These are phyloP conservation scores for Nesometra sesokonis DNA, from an alignment of 35 echinoderm and acorn worm species.

Conservation along the genomic window DNA sequence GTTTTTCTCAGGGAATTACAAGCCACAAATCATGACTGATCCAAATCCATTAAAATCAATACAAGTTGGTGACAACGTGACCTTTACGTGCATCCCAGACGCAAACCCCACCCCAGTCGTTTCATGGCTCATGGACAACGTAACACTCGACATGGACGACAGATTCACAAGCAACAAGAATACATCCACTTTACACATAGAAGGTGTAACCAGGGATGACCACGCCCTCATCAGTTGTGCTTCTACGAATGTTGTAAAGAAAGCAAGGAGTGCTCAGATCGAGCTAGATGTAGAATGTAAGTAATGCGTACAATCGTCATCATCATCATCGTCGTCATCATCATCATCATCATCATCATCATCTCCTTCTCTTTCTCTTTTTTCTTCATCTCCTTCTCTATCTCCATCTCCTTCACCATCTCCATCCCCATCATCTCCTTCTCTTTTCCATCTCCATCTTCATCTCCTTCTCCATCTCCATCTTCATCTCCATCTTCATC, in stretches of 20 bases:
- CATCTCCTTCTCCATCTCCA: too few species aligned
- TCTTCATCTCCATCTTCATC: too few species aligned
- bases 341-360: too few species aligned
- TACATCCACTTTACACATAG: background rate
- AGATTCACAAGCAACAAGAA: background rate
- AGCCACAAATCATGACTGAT: background rate
- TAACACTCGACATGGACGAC: background rate
- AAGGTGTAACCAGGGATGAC: background rate
- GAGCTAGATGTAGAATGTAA: background rate
- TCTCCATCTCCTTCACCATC: too few species aligned
- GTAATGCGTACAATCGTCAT: background rate
- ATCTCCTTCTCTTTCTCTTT: too few species aligned
- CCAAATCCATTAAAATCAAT: background rate
- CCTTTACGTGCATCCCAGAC: background rate
- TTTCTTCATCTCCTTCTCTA: too few species aligned
- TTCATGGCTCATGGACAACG: background rate
- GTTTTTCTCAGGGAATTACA: background rate
- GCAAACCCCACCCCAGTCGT: background rate
- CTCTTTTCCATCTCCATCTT: too few species aligned
- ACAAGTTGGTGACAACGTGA: background rate
- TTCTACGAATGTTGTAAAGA: background rate
- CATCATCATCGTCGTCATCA: too few species aligned
- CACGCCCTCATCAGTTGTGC: background rate
- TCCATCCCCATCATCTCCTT: too few species aligned
- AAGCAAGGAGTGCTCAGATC: background rate